phyloP scores from a whole-genome alignment of 1,140 invertebrate species.

The Procambarus clarkii region DNA sequence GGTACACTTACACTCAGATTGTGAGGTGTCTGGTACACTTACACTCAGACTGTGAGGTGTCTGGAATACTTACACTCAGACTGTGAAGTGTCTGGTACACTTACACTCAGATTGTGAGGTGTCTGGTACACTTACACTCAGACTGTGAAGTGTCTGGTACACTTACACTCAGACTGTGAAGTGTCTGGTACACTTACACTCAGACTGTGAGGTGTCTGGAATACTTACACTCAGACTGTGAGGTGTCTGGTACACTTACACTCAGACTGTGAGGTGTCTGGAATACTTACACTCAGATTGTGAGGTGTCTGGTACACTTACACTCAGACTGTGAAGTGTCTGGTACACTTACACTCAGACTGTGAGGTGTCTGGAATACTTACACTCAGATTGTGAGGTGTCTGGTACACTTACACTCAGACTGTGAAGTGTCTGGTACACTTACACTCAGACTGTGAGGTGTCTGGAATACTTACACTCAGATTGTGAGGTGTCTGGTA shows the following conservation, averaged over 20 bases:
- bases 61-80: constrained; percentile 46
- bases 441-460: constrained; percentile 38
- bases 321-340: no score
- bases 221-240: constrained; percentile 37
- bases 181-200: constrained; percentile 56
- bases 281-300: no score
- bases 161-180: constrained; percentile 46
- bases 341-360: no score
- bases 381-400: no score
- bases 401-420: constrained; percentile 36
- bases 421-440: constrained; percentile 46
- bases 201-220: constrained; percentile 36
- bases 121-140: constrained; percentile 29
- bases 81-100: constrained; percentile 47
- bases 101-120: constrained; percentile 31
- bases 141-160: no score
- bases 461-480: constrained; percentile 47
- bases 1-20: no score
- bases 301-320: no score
- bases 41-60: constrained; percentile 47
- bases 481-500: constrained; percentile 40
- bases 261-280: no score
- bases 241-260: constrained; percentile 51
- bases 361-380: no score
- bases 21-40: not conserved